Percentiles rank a stretch among this genome's conserved stretches.
Evolutionary conservation across 2,888 invertebrate genomes (phyloP).

Genomic region (Resseliella maxima): DNA sequence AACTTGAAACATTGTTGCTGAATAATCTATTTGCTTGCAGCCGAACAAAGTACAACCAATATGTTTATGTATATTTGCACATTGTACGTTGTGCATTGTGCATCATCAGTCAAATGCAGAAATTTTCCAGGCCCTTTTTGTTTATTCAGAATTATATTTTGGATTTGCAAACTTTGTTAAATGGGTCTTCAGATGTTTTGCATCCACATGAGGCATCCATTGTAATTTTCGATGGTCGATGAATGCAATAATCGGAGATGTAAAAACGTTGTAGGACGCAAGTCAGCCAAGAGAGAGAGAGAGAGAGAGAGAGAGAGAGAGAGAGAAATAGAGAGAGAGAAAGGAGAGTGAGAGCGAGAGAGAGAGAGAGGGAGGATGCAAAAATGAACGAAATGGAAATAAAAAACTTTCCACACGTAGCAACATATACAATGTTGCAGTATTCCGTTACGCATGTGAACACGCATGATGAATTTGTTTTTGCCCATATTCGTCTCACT

Average conservation of each 20-base stretch:
- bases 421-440: constrained; percentile 36
- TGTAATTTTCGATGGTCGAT: constrained; percentile 44
- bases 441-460: constrained; percentile 35
- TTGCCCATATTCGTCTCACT: neutral
- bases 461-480: constrained; percentile 39
- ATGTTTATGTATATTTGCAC: neutral
- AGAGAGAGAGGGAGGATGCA: neutral
- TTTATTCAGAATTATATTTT: neutral
- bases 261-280: neutral
- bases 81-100: neutral
- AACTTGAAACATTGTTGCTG: neutral
- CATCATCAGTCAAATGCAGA: constrained; percentile 1
- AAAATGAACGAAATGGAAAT: no score
- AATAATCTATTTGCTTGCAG: neutral
- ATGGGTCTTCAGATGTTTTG: neutral
- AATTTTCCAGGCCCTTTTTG: neutral
- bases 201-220: constrained; percentile 1
- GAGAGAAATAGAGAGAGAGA: neutral
- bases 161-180: neutral
- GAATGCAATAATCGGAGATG: neutral
- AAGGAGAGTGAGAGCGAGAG: no score
- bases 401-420: neutral
- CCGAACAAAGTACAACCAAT: no score
- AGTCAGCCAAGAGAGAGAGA: no score
- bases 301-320: no score